phyloP scores from a whole-genome alignment of 2,888 invertebrate genomes.

The Epinotia nisella region DNA sequence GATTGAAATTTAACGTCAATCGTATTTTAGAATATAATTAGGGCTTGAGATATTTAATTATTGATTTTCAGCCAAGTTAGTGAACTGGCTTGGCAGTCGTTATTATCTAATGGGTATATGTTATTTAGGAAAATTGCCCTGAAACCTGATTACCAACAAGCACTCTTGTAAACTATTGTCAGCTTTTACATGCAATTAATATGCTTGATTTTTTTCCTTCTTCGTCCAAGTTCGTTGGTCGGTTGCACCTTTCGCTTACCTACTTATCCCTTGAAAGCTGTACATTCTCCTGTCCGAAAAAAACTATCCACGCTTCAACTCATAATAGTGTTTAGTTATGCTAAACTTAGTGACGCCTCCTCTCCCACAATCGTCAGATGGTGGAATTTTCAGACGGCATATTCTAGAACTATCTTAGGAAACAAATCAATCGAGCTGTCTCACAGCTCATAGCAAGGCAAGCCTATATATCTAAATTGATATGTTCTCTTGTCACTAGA shows the following conservation, averaged over 20 bases:
- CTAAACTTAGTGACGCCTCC: no score
- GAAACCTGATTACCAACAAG: neutral
- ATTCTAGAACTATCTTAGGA: neutral
- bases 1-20: slow-evolving; percentile 14
- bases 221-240: no score
- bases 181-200: no score
- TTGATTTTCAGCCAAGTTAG: neutral
- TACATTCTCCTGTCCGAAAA: no score
- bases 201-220: no score
- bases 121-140: neutral
- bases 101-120: neutral
- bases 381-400: neutral
- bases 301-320: no score
- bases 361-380: neutral
- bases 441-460: neutral
- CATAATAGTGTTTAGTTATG: no score
- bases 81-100: neutral
- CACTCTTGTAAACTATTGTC: no score
- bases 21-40: neutral
- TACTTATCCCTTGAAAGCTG: no score
- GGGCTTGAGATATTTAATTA: neutral
- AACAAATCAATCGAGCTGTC: neutral
- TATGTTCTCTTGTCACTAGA: neutral
- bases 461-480: neutral
- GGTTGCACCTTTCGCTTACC: no score